Evolutionary conservation across 1,140 invertebrate genomes (phyloP), one percentile per base, ranked within the genome.

Genomic region (Euura lappo): DNA sequence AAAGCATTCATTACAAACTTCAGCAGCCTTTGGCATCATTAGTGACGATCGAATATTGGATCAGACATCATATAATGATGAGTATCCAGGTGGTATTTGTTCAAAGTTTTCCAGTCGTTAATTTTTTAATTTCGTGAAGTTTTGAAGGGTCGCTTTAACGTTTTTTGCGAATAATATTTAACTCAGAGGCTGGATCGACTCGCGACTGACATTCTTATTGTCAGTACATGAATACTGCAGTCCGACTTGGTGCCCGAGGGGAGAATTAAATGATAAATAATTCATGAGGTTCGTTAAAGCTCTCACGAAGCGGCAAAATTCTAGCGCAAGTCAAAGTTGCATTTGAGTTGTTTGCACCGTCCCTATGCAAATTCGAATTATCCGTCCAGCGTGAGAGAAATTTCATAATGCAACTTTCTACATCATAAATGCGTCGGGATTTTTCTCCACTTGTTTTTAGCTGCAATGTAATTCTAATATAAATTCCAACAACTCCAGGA

Each of bases 241-340:
- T 28, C 28, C 51, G 51, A 60, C 51, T 60, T n/a, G 51, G 8
- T 60, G 8, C 51, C 8, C 3, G 51, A 60, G 6, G 3, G 13
- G 51, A 60, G 51, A 60, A 60, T 60, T 60, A 60, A 60, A 60
- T 60, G 51, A n/a, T 60, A 60, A 60, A 60, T 60, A 60, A 60
- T 60, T 60, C 51, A 60, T 60, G 51, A 60, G 8, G 51, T 60
- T 60, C 51, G 51, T 60, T 60, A 60, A 6, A 60, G 51, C 51
- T 60, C 13, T 60, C 51, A n/a, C 8, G 28, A 28, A 28, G 28
- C 28, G 28, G 28, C 28, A 28, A 28, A 28, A 28, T 28, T 28
- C 28, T 28, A 28, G 28, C 28, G 47, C 10, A n/a, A 8, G 51
- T 60, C 51, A 60, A 60, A n/a, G 51, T 60, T 3, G 8, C 51